These are phyloP conservation scores for Ferrisia virgata DNA, from an alignment of 2,888 invertebrate genomes.

Conservation along the genomic window DNA sequence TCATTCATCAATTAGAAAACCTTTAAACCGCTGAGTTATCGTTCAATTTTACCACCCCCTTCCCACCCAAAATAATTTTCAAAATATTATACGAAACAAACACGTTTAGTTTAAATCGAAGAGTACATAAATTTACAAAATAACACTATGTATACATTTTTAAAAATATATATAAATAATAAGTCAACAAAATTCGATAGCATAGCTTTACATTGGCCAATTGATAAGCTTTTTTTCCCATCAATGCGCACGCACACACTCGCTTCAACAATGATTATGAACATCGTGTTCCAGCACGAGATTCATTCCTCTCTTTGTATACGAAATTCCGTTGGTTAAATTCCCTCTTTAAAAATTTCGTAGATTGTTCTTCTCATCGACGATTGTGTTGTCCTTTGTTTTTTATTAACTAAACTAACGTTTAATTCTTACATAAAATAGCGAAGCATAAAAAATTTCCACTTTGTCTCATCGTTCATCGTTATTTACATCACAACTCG, in stretches of 20 bases:
- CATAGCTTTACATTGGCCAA: not conserved
- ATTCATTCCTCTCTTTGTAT: not conserved
- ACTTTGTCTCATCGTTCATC: not conserved
- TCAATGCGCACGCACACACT: not conserved
- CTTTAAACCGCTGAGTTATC: not conserved
- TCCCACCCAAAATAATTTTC: not conserved
- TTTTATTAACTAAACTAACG: not conserved
- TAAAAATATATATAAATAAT: not conserved
- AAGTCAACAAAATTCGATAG: constrained; percentile 1
- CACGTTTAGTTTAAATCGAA: not conserved
- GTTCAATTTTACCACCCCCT: not conserved
- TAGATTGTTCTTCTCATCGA: not conserved
- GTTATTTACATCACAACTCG: not conserved
- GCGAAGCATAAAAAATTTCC: not conserved
- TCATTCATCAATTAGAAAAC: not conserved
- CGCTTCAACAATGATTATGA: not conserved
- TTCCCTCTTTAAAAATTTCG: not conserved
- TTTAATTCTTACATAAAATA: not conserved
- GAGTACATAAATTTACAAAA: constrained; percentile 18
- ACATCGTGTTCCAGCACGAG: not conserved
- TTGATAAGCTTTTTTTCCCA: not conserved
- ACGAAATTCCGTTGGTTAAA: no score
- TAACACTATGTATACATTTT: constrained; percentile 1
- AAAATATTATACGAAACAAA: not conserved
- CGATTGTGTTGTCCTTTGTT: not conserved